A percentile compares a stretch with the other conserved stretches of the same genome.
Conservation (phyloP, 2,113 vertebrate species). For the Cricetomys ansorgei region DNA sequence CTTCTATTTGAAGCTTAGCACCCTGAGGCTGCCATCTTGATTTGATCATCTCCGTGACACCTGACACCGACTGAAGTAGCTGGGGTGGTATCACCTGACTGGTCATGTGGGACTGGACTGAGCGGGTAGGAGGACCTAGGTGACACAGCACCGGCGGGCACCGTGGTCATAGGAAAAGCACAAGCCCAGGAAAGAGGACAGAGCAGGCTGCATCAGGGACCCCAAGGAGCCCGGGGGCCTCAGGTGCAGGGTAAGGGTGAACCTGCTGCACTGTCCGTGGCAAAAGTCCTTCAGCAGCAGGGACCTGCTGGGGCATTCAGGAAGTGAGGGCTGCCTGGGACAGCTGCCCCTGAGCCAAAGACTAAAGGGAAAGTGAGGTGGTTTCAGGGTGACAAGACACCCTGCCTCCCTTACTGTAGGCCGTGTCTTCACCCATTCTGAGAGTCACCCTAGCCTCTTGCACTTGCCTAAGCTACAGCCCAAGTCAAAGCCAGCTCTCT, state of each 20-base stretch:
- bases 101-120: neutral
- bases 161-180: neutral
- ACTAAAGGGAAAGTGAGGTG: neutral
- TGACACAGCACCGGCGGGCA: neutral
- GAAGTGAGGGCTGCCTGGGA: neutral
- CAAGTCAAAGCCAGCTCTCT: neutral
- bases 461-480: neutral
- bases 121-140: neutral
- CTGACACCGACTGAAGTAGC: too few relatives aligned
- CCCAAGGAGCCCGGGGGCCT: neutral
- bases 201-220: neutral
- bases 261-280: neutral
- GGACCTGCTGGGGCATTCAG: neutral
- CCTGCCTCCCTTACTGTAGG: rapidly evolving
- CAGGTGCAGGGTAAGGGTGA: too few relatives aligned
- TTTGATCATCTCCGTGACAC: too few relatives aligned
- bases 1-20: too few relatives aligned
- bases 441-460: neutral
- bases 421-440: rapidly evolving
- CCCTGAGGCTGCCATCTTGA: too few relatives aligned
- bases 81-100: neutral
- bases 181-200: neutral
- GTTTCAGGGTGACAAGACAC: neutral
- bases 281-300: neutral
- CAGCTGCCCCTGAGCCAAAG: neutral